Evolutionary conservation across 1,140 invertebrate genomes (phyloP).

Genomic region (Nasonia longicornis): DNA sequence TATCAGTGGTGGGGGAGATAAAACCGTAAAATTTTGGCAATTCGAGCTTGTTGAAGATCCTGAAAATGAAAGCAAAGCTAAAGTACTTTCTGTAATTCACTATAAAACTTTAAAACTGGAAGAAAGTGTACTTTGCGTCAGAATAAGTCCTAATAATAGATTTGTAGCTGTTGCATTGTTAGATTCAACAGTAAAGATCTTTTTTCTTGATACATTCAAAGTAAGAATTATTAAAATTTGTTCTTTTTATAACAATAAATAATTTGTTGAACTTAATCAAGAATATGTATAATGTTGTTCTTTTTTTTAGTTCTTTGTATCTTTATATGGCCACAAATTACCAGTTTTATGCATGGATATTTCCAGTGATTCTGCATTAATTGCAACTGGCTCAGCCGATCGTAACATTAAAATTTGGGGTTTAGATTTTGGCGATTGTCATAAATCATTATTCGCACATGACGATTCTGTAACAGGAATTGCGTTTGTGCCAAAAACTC

Average conservation of each 20-base stretch:
- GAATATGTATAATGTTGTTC: background rate
- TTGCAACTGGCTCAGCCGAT: conserved; percentile 95
- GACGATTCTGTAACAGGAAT: conserved; percentile 93
- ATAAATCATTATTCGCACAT: conserved; percentile 89
- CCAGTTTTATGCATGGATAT: conserved; percentile 96
- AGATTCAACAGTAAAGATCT: conserved; percentile 96
- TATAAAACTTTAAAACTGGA: conserved; percentile 86
- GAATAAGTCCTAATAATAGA: conserved; percentile 86
- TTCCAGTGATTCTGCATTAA: conserved; percentile 88
- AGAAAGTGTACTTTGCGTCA: conserved; percentile 86
- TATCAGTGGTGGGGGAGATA: conserved; percentile 88
- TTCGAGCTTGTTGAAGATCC: conserved; percentile 86
- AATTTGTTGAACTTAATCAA: background rate
- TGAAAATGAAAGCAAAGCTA: conserved; percentile 73
- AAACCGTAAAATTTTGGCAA: conserved; percentile 93
- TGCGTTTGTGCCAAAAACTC: conserved; percentile 90
- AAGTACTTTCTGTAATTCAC: conserved; percentile 85
- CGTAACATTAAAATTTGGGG: conserved; percentile 98
- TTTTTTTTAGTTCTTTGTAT: conserved; percentile 86
- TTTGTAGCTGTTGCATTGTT: conserved; percentile 91
- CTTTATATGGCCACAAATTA: conserved; percentile 96
- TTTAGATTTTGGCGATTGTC: conserved; percentile 98
- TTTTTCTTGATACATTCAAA: conserved; percentile 94
- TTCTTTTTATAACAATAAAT: background rate
- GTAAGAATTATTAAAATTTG: background rate